Evolutionary conservation across 1,140 invertebrate species (phyloP), one percentile per base, ranked within the genome.

Genomic region (Sinonovacula constricta): DNA sequence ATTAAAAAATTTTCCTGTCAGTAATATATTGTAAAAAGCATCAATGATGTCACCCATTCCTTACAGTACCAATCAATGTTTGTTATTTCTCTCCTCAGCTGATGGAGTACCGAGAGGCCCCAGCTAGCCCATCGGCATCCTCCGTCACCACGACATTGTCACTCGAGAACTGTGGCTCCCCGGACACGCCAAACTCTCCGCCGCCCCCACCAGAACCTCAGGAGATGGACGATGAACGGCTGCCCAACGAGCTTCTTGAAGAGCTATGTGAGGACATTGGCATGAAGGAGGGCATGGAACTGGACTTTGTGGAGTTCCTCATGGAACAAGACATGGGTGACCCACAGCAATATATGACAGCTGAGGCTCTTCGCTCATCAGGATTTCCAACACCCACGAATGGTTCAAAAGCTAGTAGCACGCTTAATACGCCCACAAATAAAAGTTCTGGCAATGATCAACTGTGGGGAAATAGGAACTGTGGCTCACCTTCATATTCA

Each of bases 221-320:
- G n/a, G 80, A 82, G 51, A 87, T 86, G 76, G 86, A 88, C 65
- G 85, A 90, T 71, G 88, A 90, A 49, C 74, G 89, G n/a, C 80
- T 91, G 10, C 89, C 88, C 18, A 91, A 91, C 63, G 90, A 91
- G 74, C 87, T 91, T 1, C 80, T 91, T 63, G 88, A 90, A 63
- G 89, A 91, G 81, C 89, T 91, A n/a, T 90, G 88, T 80, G 86
- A 86, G 69, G 90, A 91, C 71, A 90, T 91, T 56, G 90, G 90
- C 1, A 89, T 91, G 85, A 89, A 91, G 70, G 89, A 90, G 45
- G 89, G 87, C 14, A 91, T 90, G 88, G 90, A 91, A 66, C 74
- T 91, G 53, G 90, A 91, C 77, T 88, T 91, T 82, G 86, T 88
- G 15, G 90, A 91, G 77, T 88, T 88, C 57, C 81, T 87, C 10